Conservation (phyloP, 2,797 vertebrate genomes). For the Acipenser transmontanus region DNA sequence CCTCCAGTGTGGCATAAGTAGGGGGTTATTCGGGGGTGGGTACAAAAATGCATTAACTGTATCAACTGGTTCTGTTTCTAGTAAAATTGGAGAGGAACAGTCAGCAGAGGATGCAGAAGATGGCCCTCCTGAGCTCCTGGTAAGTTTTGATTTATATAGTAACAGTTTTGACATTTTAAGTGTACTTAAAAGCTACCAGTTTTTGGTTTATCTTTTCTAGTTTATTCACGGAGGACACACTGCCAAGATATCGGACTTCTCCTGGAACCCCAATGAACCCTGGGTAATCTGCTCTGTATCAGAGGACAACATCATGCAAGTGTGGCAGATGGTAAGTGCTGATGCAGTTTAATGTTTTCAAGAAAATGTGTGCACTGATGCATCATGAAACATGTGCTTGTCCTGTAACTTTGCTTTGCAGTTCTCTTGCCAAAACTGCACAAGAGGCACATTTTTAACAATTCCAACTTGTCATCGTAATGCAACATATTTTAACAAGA, state of each 20-base stretch:
- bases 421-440: constrained; percentile 23
- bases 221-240: constrained; percentile 92
- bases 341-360: not conserved
- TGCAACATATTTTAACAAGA: too few species aligned
- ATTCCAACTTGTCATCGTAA: not conserved
- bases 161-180: too few species aligned
- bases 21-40: too few species aligned
- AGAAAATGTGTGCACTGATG: not conserved
- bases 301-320: constrained; percentile 93
- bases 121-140: constrained; percentile 85
- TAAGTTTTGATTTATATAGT: constrained; percentile 34
- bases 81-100: constrained; percentile 93
- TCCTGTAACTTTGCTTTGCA: constrained; percentile 26
- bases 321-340: constrained; percentile 85
- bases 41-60: too few species aligned
- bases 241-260: constrained; percentile 89
- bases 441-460: not conserved
- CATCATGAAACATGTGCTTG: constrained; percentile 5
- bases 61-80: constrained; percentile 33
- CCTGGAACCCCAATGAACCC: constrained; percentile 90
- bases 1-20: too few species aligned
- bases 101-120: constrained; percentile 87
- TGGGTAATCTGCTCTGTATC: constrained; percentile 91
- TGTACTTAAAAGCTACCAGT: not conserved
- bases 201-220: constrained; percentile 42